phyloP scores from a whole-genome alignment of 2,888 invertebrate species.

The Quadriops clusia region DNA sequence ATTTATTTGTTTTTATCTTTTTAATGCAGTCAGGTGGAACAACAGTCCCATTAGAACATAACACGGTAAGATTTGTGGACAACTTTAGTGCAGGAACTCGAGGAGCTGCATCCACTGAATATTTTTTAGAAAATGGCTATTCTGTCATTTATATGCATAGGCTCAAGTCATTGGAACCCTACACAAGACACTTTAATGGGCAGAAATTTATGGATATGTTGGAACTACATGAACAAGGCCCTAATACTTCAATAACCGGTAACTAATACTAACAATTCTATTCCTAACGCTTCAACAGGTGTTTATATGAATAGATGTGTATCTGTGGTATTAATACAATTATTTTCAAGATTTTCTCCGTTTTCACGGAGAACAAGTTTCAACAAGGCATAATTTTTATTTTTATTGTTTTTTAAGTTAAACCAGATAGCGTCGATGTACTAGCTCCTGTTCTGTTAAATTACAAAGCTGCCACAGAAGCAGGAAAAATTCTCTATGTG shows the following conservation, averaged over 20 bases:
- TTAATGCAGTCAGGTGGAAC: conserved; percentile 83
- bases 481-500: conserved; percentile 60
- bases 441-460: conserved; percentile 58
- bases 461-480: conserved; percentile 70
- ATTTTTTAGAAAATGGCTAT: conserved; percentile 79
- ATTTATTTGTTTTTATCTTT: conserved; percentile 10
- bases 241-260: conserved; percentile 56
- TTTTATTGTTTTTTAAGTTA: conserved; percentile 40
- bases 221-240: conserved; percentile 50
- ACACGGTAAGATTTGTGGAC: conserved; percentile 95
- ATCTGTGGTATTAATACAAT: no score
- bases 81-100: conserved; percentile 97
- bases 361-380: conserved; percentile 3
- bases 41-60: conserved; percentile 90
- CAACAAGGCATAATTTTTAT: conserved; percentile 6
- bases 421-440: conserved; percentile 59
- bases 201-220: conserved; percentile 72
- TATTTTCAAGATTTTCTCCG: not conserved
- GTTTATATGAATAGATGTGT: no score
- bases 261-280: conserved; percentile 12
- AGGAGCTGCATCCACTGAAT: conserved; percentile 91
- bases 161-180: conserved; percentile 82
- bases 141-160: conserved; percentile 91
- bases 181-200: conserved; percentile 72
- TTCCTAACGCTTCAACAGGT: no score